Evolutionary conservation across 2,113 vertebrate genomes (phyloP), one percentile per base, ranked within the genome.

Genomic region (Pipa parva): DNA sequence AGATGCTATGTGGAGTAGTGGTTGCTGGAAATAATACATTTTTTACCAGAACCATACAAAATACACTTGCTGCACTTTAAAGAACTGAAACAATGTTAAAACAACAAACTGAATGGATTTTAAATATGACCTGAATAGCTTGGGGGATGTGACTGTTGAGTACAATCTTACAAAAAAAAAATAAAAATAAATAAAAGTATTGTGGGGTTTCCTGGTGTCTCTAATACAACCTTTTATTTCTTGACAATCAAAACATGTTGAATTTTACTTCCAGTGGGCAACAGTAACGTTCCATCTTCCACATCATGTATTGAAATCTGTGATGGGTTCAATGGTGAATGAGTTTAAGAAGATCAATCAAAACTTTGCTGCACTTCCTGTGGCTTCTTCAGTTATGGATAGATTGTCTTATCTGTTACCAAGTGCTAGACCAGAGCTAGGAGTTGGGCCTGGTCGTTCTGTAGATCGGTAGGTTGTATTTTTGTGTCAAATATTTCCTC

Each of bases 331-430:
- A 87, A 92, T 99, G 74, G 96, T 97, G 81, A 95, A 89, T 78
- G 97, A 99, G 90, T 91, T 99, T 79, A 99, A 97, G 91, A 98
- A 98, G 90, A 92, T 97, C 79, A 98, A 98, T 90, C 95, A 97
- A 87, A 98, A 99, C 85, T 87, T 97, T 77, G 95, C 96, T 85
- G 97, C 97, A 86, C 90, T 99, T 87, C 95, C 97, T 79, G 97
- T 99, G 80, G 96, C 96, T 31, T 98, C 97, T 79, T 98, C 96
- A 79, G 91, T 99, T 84, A 95, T 99, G 96, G 96, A 99, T 89
- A 91, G 97, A 82, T 92, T 99, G 76, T 97, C 96, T 90, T 99
- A 99, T 92, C 95, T 99, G 89, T 90, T 99, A 84, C 93, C 94
- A 71, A 98, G 93, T 25, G 93, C 93, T 39, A 89, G 95, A 62